phyloP scores from a whole-genome alignment of 2,113 vertebrate species.

The Elephas maximus region DNA sequence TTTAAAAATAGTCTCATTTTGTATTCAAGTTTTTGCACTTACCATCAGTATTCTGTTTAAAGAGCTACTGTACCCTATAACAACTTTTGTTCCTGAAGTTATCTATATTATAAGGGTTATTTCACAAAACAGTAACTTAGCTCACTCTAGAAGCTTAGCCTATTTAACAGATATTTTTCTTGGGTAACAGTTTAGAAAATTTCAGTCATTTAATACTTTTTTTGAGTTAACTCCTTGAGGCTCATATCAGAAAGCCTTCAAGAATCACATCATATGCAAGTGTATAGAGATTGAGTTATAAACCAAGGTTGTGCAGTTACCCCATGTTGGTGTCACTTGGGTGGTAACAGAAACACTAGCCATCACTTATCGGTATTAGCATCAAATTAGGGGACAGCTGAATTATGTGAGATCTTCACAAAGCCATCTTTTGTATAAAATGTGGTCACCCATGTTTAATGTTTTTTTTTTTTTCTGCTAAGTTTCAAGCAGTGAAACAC shows the following conservation, averaged over 20 bases:
- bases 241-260: background rate
- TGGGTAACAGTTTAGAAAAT: too few species aligned
- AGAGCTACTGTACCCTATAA: too few species aligned
- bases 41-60: too few species aligned
- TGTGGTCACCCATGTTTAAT: background rate
- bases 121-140: too few species aligned
- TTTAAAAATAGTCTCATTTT: background rate
- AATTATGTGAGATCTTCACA: background rate
- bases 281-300: background rate
- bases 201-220: too few species aligned
- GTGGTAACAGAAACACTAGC: background rate
- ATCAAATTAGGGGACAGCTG: background rate
- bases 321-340: background rate
- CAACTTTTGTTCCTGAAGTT: too few species aligned
- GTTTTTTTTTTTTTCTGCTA: background rate
- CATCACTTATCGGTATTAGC: background rate
- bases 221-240: background rate
- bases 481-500: background rate
- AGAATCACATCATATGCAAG: background rate
- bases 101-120: too few species aligned
- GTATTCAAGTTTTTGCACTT: background rate
- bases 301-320: background rate
- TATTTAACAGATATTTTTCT: too few species aligned
- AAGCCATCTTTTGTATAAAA: background rate
- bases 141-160: too few species aligned